Conservation (phyloP, 2,888 invertebrate genomes). For the Germaria angustata region DNA sequence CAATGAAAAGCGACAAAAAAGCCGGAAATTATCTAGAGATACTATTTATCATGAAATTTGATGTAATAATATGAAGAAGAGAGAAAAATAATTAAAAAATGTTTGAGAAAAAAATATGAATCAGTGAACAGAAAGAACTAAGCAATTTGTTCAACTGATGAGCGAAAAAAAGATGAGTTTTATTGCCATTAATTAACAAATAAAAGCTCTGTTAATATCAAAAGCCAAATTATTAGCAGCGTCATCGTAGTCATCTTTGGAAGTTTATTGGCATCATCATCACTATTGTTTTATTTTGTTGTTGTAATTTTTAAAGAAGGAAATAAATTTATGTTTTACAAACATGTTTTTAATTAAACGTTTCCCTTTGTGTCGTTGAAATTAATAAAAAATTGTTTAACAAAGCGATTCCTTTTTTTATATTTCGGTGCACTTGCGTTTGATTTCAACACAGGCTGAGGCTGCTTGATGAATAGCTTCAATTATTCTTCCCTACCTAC, state of each 20-base stretch:
- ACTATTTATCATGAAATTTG: conserved; percentile 44
- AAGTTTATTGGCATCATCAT: neutral
- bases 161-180: neutral
- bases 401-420: conserved; percentile 31
- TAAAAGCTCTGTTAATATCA: conserved; percentile 32
- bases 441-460: neutral
- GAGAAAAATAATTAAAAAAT: neutral
- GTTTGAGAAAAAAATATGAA: neutral
- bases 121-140: neutral
- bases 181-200: conserved; percentile 56
- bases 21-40: conserved; percentile 65
- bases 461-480: conserved; percentile 25
- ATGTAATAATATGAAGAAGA: conserved; percentile 31
- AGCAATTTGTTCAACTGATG: neutral
- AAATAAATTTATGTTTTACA: conserved; percentile 27
- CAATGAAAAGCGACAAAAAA: conserved; percentile 28
- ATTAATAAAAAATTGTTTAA: conserved; percentile 15
- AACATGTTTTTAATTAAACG: conserved; percentile 78
- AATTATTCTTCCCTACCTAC: conserved; percentile 50
- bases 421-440: conserved; percentile 9
- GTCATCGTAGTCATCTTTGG: neutral
- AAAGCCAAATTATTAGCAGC: conserved; percentile 40
- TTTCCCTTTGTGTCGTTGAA: conserved; percentile 69
- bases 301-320: neutral
- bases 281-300: neutral